phyloP scores from a whole-genome alignment of 2,797 vertebrate genomes.

The Platalea minor region DNA sequence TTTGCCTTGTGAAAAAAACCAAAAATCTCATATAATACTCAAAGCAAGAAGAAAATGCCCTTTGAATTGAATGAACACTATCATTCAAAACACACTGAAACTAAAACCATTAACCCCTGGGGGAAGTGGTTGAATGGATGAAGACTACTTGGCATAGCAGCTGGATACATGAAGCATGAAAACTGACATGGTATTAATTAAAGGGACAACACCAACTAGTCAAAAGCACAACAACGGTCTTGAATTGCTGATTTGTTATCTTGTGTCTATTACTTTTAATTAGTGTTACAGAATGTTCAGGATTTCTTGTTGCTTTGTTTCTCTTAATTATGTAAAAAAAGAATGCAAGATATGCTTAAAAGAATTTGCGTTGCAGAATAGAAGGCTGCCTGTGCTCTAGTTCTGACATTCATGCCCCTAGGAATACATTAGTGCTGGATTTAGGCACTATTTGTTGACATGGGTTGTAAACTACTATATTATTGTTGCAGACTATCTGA shows the following conservation, averaged over 20 bases:
- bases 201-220: slow-evolving; percentile 59
- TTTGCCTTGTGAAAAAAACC: not conserved
- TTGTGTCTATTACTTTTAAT: slow-evolving; percentile 54
- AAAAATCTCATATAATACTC: not conserved
- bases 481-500: slow-evolving; percentile 34
- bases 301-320: slow-evolving; percentile 2
- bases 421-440: slow-evolving; percentile 12
- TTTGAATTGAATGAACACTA: slow-evolving; percentile 26
- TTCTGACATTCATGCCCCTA: slow-evolving; percentile 7
- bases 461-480: not conserved
- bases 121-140: slow-evolving; percentile 50
- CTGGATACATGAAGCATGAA: slow-evolving; percentile 58
- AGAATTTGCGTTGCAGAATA: slow-evolving; percentile 14
- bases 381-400: not conserved
- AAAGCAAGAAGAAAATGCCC: not conserved
- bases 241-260: slow-evolving; percentile 53
- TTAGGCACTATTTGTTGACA: slow-evolving; percentile 41
- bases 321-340: slow-evolving; percentile 35
- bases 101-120: slow-evolving; percentile 63
- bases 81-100: slow-evolving; percentile 32
- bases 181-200: slow-evolving; percentile 72
- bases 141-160: slow-evolving; percentile 28
- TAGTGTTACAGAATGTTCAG: slow-evolving; percentile 42
- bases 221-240: slow-evolving; percentile 43
- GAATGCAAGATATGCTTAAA: slow-evolving; percentile 9